Percentiles rank a stretch among this genome's conserved stretches.
These are phyloP conservation scores for Corydoras maculifer DNA, from an alignment of 2,113 vertebrate species.

Conservation along the genomic window DNA sequence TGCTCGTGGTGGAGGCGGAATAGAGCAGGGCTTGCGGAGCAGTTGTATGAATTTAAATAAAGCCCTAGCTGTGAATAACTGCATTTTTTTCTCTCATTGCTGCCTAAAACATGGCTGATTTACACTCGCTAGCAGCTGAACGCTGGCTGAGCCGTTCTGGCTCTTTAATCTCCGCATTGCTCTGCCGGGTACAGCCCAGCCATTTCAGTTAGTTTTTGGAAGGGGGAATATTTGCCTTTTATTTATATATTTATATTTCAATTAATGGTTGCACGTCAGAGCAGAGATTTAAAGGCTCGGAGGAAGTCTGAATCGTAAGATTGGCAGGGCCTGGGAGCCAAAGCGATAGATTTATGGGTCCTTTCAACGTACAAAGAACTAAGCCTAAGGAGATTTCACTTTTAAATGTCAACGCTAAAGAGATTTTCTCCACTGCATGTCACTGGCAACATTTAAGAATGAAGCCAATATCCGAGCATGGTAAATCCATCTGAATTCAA, in stretches of 20 bases:
- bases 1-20: conserved; percentile 38
- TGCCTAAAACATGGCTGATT: conserved; percentile 59
- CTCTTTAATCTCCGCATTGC: conserved; percentile 55
- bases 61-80: conserved; percentile 57
- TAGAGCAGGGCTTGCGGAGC: conserved; percentile 31
- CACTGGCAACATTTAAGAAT: conserved; percentile 17
- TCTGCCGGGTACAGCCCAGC: conserved; percentile 40
- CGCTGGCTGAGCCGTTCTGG: conserved; percentile 41
- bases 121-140: conserved; percentile 50
- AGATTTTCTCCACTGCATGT: conserved; percentile 28
- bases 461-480: conserved; percentile 22
- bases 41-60: conserved; percentile 63
- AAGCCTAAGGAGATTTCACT: conserved; percentile 36
- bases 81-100: conserved; percentile 53
- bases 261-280: conserved; percentile 37
- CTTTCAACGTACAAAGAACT: conserved; percentile 38
- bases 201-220: conserved; percentile 51
- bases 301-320: conserved; percentile 26
- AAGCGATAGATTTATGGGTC: conserved; percentile 24
- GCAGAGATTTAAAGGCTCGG: conserved; percentile 39
- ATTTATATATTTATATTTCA: conserved; percentile 32
- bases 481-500: conserved; percentile 15
- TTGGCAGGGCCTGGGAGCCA: conserved; percentile 24
- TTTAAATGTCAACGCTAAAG: conserved; percentile 27
- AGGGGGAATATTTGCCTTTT: conserved; percentile 34